Conservation (phyloP, 2,888 invertebrate genomes). For the Andrena minutula region DNA sequence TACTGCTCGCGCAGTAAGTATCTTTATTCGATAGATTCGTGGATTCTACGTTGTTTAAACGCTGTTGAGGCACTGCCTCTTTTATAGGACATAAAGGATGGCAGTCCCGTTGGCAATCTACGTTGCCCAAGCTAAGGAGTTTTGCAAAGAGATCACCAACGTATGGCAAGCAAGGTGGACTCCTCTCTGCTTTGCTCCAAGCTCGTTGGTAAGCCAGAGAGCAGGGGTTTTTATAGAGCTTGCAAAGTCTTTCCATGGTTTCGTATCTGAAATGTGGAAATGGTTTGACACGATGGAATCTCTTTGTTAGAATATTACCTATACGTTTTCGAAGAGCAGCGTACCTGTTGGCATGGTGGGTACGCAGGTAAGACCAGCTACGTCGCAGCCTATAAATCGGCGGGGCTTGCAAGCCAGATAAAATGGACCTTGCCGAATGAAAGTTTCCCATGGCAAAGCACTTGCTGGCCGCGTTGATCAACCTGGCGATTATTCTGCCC, state of each 20-base stretch:
- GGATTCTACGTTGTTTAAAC: background rate
- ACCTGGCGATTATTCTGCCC: conserved; percentile 86
- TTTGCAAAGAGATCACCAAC: conserved; percentile 85
- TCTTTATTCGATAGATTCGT: background rate
- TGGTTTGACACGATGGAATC: background rate
- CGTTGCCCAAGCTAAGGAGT: conserved; percentile 77
- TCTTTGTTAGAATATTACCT: background rate
- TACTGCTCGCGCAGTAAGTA: background rate
- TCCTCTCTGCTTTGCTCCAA: conserved; percentile 83
- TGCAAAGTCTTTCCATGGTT: conserved; percentile 85
- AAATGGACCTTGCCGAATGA: conserved; percentile 86
- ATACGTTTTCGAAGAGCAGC: background rate
- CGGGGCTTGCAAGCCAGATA: conserved; percentile 86
- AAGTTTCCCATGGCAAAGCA: conserved; percentile 86
- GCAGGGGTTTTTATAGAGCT: conserved; percentile 85
- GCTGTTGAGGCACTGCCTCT: background rate
- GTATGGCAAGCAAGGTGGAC: conserved; percentile 85
- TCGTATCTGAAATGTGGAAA: conserved; percentile 83
- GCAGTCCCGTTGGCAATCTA: background rate
- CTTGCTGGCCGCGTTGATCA: conserved; percentile 86
- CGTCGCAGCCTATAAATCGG: conserved; percentile 85
- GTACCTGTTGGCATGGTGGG: conserved; percentile 86
- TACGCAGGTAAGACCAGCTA: conserved; percentile 86
- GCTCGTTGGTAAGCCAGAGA: conserved; percentile 83
- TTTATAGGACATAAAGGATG: background rate